Conservation (phyloP, 2,797 vertebrate species). For the Psittacula echo region DNA sequence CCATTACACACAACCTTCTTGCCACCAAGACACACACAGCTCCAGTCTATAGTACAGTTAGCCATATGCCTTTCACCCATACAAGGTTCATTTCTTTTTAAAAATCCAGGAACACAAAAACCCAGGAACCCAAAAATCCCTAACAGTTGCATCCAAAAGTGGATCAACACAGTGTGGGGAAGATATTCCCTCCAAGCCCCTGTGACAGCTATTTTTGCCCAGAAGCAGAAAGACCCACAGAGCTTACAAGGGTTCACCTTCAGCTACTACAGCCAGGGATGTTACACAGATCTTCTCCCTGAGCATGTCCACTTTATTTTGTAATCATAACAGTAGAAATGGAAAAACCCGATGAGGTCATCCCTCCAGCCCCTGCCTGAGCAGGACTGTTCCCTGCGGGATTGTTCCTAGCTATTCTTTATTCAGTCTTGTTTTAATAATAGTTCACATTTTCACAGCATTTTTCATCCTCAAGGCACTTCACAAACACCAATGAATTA, state of each 20-base stretch:
- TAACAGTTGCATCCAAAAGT: background rate
- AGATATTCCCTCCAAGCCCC: background rate
- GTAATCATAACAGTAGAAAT: background rate
- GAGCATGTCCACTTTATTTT: slow-evolving; percentile 6
- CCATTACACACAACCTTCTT: background rate
- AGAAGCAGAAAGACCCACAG: background rate
- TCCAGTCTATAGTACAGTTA: background rate
- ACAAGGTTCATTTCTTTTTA: background rate
- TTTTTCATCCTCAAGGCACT: slow-evolving; percentile 24
- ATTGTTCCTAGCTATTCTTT: background rate
- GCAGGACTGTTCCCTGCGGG: background rate
- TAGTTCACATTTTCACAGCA: background rate
- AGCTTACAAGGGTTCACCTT: background rate
- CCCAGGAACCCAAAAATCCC: background rate
- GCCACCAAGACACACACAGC: background rate
- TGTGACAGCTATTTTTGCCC: background rate
- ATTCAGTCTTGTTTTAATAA: slow-evolving; percentile 18
- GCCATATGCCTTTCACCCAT: background rate
- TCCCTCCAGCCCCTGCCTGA: slow-evolving; percentile 9
- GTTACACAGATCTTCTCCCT: background rate
- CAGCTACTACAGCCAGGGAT: background rate
- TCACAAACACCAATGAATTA: slow-evolving; percentile 15
- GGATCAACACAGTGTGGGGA: background rate
- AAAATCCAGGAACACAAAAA: background rate
- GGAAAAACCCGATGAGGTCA: background rate